Conservation (phyloP, 2,888 invertebrate species). For the Tanypteryx hageni region DNA sequence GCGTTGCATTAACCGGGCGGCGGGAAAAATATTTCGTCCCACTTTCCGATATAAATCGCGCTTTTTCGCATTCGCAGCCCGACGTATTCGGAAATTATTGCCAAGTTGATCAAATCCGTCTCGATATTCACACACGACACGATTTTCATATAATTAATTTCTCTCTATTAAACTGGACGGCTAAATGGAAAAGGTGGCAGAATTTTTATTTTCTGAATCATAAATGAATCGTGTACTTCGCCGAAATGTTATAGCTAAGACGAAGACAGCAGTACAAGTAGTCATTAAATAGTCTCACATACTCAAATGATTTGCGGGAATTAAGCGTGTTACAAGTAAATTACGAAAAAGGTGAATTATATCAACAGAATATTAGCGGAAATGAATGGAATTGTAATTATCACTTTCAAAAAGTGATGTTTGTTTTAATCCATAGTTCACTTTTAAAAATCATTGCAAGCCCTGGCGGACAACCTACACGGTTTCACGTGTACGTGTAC, state of each 20-base stretch:
- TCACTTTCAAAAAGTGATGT: background rate
- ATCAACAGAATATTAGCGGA: background rate
- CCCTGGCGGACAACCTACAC: slow-evolving; percentile 34
- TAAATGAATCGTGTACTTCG: background rate
- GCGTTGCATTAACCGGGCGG: slow-evolving; percentile 57
- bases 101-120: slow-evolving; percentile 36
- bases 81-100: slow-evolving; percentile 21
- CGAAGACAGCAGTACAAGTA: background rate
- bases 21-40: slow-evolving; percentile 19
- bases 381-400: background rate
- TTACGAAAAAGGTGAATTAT: background rate
- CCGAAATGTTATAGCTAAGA: background rate
- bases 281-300: background rate
- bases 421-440: background rate
- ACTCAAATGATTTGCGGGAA: background rate
- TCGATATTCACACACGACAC: background rate
- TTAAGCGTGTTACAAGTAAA: too few relatives aligned
- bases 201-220: background rate
- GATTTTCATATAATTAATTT: slow-evolving; percentile 26
- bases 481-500: background rate
- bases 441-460: slow-evolving; percentile 1
- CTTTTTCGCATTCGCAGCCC: slow-evolving; percentile 19
- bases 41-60: slow-evolving; percentile 46
- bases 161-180: background rate
- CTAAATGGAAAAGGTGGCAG: background rate